phyloP scores from a whole-genome alignment of 2,113 vertebrate species.

The Ranitomeya variabilis region DNA sequence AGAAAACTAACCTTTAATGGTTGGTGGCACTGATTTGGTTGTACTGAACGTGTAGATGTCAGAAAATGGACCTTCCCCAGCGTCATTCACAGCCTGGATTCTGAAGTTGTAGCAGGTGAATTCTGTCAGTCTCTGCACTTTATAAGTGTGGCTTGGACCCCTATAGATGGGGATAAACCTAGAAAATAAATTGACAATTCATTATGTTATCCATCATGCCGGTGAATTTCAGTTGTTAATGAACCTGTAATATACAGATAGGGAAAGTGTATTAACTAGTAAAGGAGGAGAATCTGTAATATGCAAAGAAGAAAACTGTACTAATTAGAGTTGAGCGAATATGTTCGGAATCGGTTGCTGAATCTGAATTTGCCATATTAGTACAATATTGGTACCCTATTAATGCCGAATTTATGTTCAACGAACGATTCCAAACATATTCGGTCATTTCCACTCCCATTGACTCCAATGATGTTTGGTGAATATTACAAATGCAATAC shows the following conservation, averaged over 20 bases:
- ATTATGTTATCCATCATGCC: neutral
- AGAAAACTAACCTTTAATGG: slow-evolving; percentile 86
- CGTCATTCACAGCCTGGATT: slow-evolving; percentile 91
- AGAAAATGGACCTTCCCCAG: slow-evolving; percentile 93
- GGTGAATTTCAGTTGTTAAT: neutral
- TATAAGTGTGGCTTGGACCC: slow-evolving; percentile 96
- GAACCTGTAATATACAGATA: neutral
- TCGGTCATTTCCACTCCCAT: too few relatives aligned
- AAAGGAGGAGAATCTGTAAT: too few relatives aligned
- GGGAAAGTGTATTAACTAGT: too few relatives aligned
- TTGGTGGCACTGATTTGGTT: slow-evolving; percentile 90
- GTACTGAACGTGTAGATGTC: slow-evolving; percentile 89
- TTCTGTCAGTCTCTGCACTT: slow-evolving; percentile 91
- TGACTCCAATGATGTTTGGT: too few relatives aligned
- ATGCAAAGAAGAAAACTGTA: too few relatives aligned
- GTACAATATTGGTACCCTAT: too few relatives aligned
- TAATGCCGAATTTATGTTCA: too few relatives aligned
- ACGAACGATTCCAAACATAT: too few relatives aligned
- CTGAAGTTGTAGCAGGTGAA: slow-evolving; percentile 91
- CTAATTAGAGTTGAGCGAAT: too few relatives aligned
- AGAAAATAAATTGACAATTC: slow-evolving; percentile 30
- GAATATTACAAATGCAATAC: too few relatives aligned
- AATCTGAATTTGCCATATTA: too few relatives aligned
- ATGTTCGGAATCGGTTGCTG: too few relatives aligned
- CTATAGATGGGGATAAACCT: slow-evolving; percentile 95